phyloP scores from a whole-genome alignment of 2,797 vertebrate species.

The Varecia variegata region DNA sequence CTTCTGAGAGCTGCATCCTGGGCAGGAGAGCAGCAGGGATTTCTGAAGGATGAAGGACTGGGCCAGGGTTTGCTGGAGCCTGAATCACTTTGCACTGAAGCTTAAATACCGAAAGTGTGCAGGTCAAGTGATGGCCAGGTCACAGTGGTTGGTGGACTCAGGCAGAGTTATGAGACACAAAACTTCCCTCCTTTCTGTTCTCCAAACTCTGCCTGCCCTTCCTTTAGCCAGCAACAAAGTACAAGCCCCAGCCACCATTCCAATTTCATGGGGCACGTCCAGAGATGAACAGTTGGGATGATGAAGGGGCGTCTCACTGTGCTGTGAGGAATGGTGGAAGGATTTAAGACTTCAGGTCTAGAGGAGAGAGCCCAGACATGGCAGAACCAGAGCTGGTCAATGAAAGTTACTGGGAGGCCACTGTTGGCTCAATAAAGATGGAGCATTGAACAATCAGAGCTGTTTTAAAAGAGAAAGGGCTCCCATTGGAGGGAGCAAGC shows the following conservation, averaged over 20 bases:
- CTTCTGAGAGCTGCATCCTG: not conserved
- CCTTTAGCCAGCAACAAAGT: not conserved
- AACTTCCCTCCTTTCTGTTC: not conserved
- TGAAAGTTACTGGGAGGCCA: not conserved
- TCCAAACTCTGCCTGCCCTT: not conserved
- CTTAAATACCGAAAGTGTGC: not conserved
- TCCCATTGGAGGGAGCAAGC: not conserved
- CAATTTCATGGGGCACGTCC: not conserved
- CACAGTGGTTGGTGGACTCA: not conserved
- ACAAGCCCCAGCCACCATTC: not conserved
- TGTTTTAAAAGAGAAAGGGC: not conserved
- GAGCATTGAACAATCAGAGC: not conserved
- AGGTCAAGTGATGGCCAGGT: not conserved
- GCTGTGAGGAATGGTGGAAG: not conserved
- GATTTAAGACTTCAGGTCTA: not conserved
- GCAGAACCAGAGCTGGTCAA: not conserved
- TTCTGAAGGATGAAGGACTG: not conserved
- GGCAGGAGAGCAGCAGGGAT: not conserved
- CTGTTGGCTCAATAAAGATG: not conserved
- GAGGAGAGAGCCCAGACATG: not conserved
- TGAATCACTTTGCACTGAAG: not conserved
- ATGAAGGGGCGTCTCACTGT: not conserved
- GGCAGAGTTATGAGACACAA: not conserved
- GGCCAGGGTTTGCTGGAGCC: not conserved
- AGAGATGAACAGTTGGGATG: not conserved